Conservation (phyloP, 1,140 invertebrate genomes). For the Drosophila bocqueti region DNA sequence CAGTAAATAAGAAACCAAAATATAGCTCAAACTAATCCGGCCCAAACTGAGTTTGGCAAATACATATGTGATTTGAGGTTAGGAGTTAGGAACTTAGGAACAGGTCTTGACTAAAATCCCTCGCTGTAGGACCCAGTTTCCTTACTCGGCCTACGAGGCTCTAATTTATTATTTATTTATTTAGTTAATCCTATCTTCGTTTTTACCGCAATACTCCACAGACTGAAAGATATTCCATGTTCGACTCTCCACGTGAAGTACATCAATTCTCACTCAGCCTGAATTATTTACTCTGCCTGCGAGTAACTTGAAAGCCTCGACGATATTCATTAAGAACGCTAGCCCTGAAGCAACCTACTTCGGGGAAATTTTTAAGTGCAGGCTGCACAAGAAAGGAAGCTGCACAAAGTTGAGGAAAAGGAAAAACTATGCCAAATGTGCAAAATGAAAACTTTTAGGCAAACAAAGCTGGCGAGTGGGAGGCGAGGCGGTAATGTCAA, state of each 20-base stretch:
- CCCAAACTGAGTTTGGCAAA: no score
- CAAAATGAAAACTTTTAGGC: conserved; percentile 54
- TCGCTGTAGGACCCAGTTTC: not conserved
- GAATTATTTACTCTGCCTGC: conserved; percentile 28
- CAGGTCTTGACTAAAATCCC: not conserved
- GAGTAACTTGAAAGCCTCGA: conserved; percentile 15
- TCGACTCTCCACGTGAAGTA: not conserved
- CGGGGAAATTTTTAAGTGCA: conserved; percentile 34
- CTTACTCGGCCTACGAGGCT: not conserved
- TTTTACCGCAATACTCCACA: not conserved
- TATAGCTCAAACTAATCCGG: no score
- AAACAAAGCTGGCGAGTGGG: conserved; percentile 29
- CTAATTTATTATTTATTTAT: not conserved
- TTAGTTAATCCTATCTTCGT: not conserved
- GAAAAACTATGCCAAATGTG: conserved; percentile 55
- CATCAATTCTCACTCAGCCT: conserved; percentile 41
- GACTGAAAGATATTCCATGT: conserved; percentile 21
- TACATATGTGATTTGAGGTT: no score
- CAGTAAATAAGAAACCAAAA: no score
- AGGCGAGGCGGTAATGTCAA: conserved; percentile 45
- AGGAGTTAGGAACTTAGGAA: no score
- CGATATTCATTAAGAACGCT: conserved; percentile 24
- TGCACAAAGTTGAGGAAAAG: conserved; percentile 15
- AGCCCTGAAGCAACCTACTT: conserved; percentile 24
- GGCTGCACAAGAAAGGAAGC: conserved; percentile 18